Percentiles rank a stretch among this genome's conserved stretches.
phyloP scores from a whole-genome alignment of 2,113 vertebrate species.

The Onychostruthus taczanowskii region DNA sequence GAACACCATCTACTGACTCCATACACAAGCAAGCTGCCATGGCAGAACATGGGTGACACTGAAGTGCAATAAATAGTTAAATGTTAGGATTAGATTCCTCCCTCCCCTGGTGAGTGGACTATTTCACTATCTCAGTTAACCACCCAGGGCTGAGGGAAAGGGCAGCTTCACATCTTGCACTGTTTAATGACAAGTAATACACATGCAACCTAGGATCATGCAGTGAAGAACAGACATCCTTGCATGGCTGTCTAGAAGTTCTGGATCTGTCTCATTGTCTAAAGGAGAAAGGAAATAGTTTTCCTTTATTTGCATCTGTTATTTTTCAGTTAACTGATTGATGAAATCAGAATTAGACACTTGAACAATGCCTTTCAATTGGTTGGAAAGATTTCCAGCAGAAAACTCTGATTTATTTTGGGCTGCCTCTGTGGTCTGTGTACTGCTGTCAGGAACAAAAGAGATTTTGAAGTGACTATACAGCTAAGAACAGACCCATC shows the following conservation, averaged over 20 bases:
- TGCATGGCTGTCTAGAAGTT: not conserved
- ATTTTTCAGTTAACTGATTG: not conserved
- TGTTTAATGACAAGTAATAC: not conserved
- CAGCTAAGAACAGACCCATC: not conserved
- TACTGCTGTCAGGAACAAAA: not conserved
- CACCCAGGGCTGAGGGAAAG: not conserved
- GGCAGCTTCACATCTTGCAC: not conserved
- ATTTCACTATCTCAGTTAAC: not conserved
- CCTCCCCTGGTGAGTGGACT: not conserved
- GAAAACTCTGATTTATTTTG: not conserved
- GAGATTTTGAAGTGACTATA: not conserved
- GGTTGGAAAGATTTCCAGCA: not conserved
- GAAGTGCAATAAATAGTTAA: not conserved
- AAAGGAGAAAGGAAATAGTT: not conserved
- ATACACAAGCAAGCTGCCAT: not conserved
- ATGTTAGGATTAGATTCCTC: not conserved
- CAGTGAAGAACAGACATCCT: not conserved
- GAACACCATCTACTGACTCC: not conserved
- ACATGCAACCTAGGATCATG: not conserved
- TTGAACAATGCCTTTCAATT: not conserved
- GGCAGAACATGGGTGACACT: not conserved
- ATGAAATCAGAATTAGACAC: not conserved
- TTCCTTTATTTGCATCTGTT: not conserved
- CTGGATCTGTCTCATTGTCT: not conserved
- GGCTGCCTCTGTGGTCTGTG: not conserved